A percentile compares a stretch with the other conserved stretches of the same genome.
Conservation (phyloP, 1,140 invertebrate genomes). For the Phocides pigmalion region DNA sequence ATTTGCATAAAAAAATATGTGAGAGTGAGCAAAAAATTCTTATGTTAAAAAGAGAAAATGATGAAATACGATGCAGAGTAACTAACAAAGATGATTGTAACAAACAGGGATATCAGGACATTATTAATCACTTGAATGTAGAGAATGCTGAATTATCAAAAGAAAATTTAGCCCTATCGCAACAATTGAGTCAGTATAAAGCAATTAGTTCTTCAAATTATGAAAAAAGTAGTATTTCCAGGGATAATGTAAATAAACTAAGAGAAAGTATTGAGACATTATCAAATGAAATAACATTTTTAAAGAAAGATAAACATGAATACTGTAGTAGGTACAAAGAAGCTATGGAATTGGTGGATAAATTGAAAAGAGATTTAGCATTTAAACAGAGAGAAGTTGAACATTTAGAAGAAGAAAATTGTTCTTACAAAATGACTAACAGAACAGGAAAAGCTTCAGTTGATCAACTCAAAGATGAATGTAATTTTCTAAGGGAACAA, state of each 20-base stretch:
- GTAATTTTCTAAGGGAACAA: constrained; percentile 74
- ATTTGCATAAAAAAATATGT: constrained; percentile 70
- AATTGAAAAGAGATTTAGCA: constrained; percentile 70
- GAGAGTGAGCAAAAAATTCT: constrained; percentile 78
- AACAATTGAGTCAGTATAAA: constrained; percentile 68
- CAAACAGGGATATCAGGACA: constrained; percentile 69
- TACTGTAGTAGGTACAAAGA: constrained; percentile 67
- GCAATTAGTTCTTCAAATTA: constrained; percentile 46
- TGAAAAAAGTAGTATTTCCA: constrained; percentile 48
- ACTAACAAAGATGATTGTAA: constrained; percentile 48
- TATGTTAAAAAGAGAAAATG: constrained; percentile 79
- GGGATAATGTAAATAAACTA: constrained; percentile 56
- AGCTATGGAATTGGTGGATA: constrained; percentile 61
- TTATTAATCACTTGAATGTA: constrained; percentile 71
- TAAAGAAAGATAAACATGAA: constrained; percentile 73
- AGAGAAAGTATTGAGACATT: constrained; percentile 60
- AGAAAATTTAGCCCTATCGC: constrained; percentile 71
- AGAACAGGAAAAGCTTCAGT: constrained; percentile 70
- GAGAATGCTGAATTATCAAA: constrained; percentile 75
- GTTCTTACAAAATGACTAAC: constrained; percentile 72
- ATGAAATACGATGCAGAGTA: constrained; percentile 59
- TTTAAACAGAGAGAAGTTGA: constrained; percentile 72
- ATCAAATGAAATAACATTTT: constrained; percentile 55
- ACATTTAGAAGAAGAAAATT: constrained; percentile 73
- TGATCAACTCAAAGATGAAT: constrained; percentile 74